Evolutionary conservation across 2,113 vertebrate species (phyloP).

Genomic region (Tympanuchus pallidicinctus): DNA sequence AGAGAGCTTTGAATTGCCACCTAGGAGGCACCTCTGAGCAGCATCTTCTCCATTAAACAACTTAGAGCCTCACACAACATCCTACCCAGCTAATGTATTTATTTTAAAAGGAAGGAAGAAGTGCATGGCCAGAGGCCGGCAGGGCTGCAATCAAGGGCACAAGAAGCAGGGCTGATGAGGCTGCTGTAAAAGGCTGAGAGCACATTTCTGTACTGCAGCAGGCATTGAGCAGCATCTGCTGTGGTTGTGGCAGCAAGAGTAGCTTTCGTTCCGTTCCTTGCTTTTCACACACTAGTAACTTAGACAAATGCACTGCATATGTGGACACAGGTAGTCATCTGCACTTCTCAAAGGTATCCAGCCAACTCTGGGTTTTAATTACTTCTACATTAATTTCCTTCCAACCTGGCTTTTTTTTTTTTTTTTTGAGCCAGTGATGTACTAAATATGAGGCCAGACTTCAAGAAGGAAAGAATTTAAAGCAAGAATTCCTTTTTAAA

Average conservation of each 20-base stretch:
- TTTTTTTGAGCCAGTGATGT: background rate
- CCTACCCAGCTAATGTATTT: background rate
- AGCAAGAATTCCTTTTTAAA: background rate
- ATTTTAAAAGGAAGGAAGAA: background rate
- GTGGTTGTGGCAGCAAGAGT: constrained; percentile 36
- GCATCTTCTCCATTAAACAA: background rate
- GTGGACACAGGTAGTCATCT: constrained; percentile 71
- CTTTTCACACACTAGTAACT: constrained; percentile 59
- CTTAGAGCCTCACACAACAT: background rate
- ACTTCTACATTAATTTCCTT: constrained; percentile 42
- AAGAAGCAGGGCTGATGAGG: background rate
- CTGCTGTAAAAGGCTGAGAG: background rate
- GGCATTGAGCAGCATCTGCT: constrained; percentile 61
- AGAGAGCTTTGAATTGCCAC: constrained; percentile 11
- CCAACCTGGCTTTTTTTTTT: constrained; percentile 9
- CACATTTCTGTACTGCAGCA: constrained; percentile 30
- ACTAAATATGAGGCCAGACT: background rate
- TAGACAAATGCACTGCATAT: constrained; percentile 62
- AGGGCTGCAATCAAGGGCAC: background rate
- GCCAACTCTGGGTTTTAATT: constrained; percentile 66
- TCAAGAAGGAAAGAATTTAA: background rate
- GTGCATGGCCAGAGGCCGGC: background rate
- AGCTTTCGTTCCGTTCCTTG: constrained; percentile 3
- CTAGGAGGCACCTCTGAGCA: background rate
- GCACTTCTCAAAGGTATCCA: constrained; percentile 52